Evolutionary conservation across 2,888 invertebrate genomes (phyloP).

Genomic region (Ramazzottius varieornatus): DNA sequence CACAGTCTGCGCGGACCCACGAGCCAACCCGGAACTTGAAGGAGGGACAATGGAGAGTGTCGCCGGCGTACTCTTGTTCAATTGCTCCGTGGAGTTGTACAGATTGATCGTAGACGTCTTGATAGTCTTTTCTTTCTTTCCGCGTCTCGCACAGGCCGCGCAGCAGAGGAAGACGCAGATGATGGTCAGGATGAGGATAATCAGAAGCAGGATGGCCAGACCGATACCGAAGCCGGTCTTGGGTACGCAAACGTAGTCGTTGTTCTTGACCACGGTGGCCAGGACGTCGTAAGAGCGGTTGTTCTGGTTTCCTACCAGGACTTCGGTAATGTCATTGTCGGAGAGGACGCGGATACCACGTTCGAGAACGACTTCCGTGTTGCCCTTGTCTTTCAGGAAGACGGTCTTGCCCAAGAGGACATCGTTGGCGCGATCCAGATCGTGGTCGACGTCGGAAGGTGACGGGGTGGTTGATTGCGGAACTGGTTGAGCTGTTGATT

Average conservation of each 20-base stretch:
- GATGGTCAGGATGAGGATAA: slow-evolving; percentile 32
- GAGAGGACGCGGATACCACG: slow-evolving; percentile 40
- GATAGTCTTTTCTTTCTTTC: neutral
- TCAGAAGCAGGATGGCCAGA: slow-evolving; percentile 32
- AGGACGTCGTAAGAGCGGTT: slow-evolving; percentile 4
- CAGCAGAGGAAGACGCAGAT: slow-evolving; percentile 29
- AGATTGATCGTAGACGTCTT: neutral
- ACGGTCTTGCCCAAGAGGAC: neutral
- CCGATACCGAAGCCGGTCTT: slow-evolving; percentile 36
- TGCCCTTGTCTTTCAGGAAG: neutral
- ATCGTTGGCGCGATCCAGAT: neutral
- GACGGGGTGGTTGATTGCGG: no score
- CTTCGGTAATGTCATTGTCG: slow-evolving; percentile 34
- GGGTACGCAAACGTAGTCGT: slow-evolving; percentile 35
- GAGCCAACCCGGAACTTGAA: no score
- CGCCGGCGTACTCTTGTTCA: neutral
- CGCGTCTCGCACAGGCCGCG: neutral
- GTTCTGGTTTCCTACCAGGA: slow-evolving; percentile 9
- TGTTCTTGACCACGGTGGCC: slow-evolving; percentile 6
- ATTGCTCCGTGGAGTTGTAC: neutral
- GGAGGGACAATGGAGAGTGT: neutral
- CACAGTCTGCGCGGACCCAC: neutral
- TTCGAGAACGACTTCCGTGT: slow-evolving; percentile 33
- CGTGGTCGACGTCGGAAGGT: neutral
- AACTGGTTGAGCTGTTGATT: no score